Base-by-base conservation (phyloP, 2,888 invertebrate species). In the Stenurella melanura region DNA sequence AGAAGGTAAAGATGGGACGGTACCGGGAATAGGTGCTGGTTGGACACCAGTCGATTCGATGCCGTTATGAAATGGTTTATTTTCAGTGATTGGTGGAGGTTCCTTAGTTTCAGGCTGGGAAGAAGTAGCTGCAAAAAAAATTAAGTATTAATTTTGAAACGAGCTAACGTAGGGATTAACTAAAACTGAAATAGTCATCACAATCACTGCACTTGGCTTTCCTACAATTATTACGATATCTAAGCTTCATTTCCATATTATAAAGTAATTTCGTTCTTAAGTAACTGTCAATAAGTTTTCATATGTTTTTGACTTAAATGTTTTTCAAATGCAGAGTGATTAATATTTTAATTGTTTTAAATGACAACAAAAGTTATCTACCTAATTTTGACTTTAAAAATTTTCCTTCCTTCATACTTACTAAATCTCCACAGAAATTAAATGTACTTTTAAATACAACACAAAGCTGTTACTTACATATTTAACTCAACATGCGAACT, bases 1-100 rank as follows among this genome's bases (percentile, higher is more conserved):
- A 7, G 83, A 80, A 3, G 85, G 84, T 76, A 87, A 87, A 4
- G 87, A 84, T 19, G 87, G 87, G n/a, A 86, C 87, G 0, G 85
- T 87, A 19, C 88, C 88, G n/a, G 89, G 87, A 61, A 90, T 87
- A 74, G 88, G 88, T 54, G 88, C 83, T 69, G 88, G 85, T 75
- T 87, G 88, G 12, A 88, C 81, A 18, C 85, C 79, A 0, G 81
- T 74, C 17, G 83, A 75, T 78, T 85, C 87, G n/a, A 83, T 78
- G 15, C 79, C 75, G 50, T 75, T 82, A 63, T 78, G 70, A 26
- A 82, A 61, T 0, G 80, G 80, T 78, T 84, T 85, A n/a, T 76
- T 57, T 11, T 80, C 83, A 1, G 68, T 68, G n/a, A 19, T 42
- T 60, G 74, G 63, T 26, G 83, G 71, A n/a, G 64, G n/a, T 63